Evolutionary conservation across 2,888 invertebrate species (phyloP), one percentile per base, ranked within the genome.

Genomic region (Tuta absoluta): DNA sequence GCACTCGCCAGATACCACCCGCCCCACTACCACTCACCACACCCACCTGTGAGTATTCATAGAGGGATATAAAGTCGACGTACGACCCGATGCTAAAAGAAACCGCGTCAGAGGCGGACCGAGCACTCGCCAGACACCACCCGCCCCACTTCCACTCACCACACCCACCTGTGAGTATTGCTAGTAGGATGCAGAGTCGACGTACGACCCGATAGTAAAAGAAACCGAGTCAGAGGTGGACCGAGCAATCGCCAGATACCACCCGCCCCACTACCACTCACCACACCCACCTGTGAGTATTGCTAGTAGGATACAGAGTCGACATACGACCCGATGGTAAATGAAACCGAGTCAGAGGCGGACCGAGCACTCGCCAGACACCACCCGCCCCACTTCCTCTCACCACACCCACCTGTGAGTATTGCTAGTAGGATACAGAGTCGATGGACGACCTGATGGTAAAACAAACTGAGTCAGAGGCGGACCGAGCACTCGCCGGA

Each of bases 261-360:
- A 92, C 78, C 74, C 80, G 72, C 86, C 89, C 65, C 89, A 89
- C 73, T 89, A 86, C 76, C 91, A 91, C 73, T 79, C 89, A 64
- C 91, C 89, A 67, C 92, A 89, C 78, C 92, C 86, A 77, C 92
- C 87, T 75, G 93, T 92, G 79, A 89, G 84, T 78, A 56, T 56
- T 33, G 7, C 1, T 24, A 12, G 11, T 12, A 5, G 4, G 14
- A 8, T 45, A 33, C 8, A 7, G n/a, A n/a, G n/a, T n/a, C n/a
- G n/a, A n/a, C n/a, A n/a, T n/a, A n/a, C 75, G 97, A 97, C 70
- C 97, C 98, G 74, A 93, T 97, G 85, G 97, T 97, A 80, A 95
- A 94, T 73, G 94, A 95, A 75, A 81, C 78, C 66, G 81, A 82
- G 62, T 84, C 87, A 63, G 90, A 89, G 21, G 87, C 89, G 65